Evolutionary conservation across 1,140 invertebrate genomes (phyloP).

Genomic region (Bathynomus jamesi): DNA sequence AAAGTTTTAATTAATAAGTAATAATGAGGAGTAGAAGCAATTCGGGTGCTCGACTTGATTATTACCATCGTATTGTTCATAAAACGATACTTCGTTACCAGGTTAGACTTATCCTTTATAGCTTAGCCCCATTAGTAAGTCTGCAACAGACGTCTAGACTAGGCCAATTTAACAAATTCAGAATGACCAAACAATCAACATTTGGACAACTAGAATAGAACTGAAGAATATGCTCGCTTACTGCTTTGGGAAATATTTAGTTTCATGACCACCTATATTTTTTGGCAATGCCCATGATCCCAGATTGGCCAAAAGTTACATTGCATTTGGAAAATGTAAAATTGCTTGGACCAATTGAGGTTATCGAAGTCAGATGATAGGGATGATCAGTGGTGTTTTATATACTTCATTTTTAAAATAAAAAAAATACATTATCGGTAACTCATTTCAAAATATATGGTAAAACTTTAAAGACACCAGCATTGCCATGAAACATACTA

Average conservation of each 20-base stretch:
- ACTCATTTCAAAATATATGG: too few relatives aligned
- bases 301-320: too few relatives aligned
- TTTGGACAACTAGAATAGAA: background rate
- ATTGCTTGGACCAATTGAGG: too few relatives aligned
- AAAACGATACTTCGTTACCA: slow-evolving; percentile 84
- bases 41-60: slow-evolving; percentile 88
- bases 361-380: too few relatives aligned
- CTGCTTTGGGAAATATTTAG: background rate
- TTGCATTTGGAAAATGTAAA: too few relatives aligned
- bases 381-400: too few relatives aligned
- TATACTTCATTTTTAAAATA: too few relatives aligned
- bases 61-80: slow-evolving; percentile 85
- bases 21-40: slow-evolving; percentile 84
- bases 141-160: background rate
- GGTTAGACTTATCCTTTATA: slow-evolving; percentile 42
- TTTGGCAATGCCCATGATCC: background rate
- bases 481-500: too few relatives aligned
- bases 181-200: too few relatives aligned
- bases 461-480: too few relatives aligned
- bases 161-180: too few relatives aligned
- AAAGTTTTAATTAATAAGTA: background rate
- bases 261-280: background rate
- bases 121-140: background rate
- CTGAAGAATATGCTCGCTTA: background rate
- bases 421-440: too few relatives aligned